Evolutionary conservation across 2,797 vertebrate species (phyloP).

Genomic region (Mormyrus proboscirostris): DNA sequence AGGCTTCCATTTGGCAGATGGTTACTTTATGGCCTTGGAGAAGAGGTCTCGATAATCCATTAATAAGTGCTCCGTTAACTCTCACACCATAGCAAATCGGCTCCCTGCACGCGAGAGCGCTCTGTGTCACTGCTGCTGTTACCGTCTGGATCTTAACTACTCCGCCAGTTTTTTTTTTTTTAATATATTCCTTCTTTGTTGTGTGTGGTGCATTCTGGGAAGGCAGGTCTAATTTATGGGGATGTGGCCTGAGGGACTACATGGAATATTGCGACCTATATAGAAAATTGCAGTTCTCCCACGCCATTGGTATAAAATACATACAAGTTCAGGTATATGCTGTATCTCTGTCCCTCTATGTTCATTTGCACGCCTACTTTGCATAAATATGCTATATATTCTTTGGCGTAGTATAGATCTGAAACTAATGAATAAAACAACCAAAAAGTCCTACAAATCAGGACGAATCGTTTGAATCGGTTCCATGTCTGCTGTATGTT

Average conservation of each 20-base stretch:
- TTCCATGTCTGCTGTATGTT: not conserved
- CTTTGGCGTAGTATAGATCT: not conserved
- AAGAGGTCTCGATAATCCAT: conserved; percentile 25
- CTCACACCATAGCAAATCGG: not conserved
- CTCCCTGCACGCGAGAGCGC: not conserved
- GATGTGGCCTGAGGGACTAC: conserved; percentile 19
- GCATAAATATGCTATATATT: not conserved
- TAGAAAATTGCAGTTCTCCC: conserved; percentile 29
- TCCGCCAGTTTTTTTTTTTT: conserved; percentile 4
- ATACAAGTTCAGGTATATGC: conserved; percentile 18
- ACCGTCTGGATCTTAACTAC: conserved; percentile 8
- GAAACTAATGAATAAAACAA: not conserved
- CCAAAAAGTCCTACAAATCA: not conserved
- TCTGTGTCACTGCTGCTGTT: not conserved
- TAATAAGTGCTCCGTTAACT: not conserved
- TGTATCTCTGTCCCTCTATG: not conserved
- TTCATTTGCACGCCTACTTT: conserved; percentile 4
- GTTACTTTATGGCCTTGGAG: conserved; percentile 5
- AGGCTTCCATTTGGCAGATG: not conserved
- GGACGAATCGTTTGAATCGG: not conserved
- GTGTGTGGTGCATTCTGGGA: not conserved
- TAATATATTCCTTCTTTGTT: conserved; percentile 12
- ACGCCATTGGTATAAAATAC: conserved; percentile 32
- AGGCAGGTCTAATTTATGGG: conserved; percentile 22
- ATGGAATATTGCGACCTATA: conserved; percentile 1